Percentiles rank a stretch among this genome's conserved stretches.
phyloP scores from a whole-genome alignment of 2,797 vertebrate genomes.

The Fundulus diaphanus region DNA sequence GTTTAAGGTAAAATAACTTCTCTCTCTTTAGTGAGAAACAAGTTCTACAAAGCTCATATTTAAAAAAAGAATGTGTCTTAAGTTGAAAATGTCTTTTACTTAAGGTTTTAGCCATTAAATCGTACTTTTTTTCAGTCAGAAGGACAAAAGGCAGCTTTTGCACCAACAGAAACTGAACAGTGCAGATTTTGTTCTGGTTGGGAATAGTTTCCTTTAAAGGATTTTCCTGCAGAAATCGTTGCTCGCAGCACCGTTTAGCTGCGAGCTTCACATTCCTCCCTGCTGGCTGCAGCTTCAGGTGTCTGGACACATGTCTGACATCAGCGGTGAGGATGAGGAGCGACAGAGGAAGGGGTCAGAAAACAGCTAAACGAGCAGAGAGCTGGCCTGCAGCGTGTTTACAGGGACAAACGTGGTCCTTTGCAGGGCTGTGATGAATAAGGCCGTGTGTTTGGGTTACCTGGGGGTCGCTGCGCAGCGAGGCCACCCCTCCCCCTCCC shows the following conservation, averaged over 20 bases:
- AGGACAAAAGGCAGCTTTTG: no score
- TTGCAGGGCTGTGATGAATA: no score
- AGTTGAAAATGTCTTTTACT: background rate
- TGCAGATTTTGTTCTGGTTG: no score
- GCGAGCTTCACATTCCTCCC: background rate
- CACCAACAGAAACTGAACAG: background rate
- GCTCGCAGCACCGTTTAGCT: background rate
- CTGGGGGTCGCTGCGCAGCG: conserved; percentile 90
- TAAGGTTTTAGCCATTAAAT: no score
- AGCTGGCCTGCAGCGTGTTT: background rate
- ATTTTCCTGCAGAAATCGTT: no score
- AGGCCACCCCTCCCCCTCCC: conserved; percentile 87
- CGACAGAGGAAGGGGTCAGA: background rate
- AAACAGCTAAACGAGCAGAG: background rate
- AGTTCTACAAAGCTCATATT: background rate
- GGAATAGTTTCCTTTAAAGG: no score
- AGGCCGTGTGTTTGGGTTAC: conserved; percentile 56
- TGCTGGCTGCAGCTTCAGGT: background rate
- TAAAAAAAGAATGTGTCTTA: background rate
- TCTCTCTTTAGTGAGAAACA: background rate
- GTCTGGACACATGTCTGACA: background rate
- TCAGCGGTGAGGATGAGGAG: background rate
- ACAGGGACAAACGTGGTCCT: background rate
- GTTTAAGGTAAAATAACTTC: background rate
- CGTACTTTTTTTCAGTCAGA: no score